Evolutionary conservation across 2,888 invertebrate species (phyloP), one percentile per base, ranked within the genome.

Genomic region (Periphyllus acericola): DNA sequence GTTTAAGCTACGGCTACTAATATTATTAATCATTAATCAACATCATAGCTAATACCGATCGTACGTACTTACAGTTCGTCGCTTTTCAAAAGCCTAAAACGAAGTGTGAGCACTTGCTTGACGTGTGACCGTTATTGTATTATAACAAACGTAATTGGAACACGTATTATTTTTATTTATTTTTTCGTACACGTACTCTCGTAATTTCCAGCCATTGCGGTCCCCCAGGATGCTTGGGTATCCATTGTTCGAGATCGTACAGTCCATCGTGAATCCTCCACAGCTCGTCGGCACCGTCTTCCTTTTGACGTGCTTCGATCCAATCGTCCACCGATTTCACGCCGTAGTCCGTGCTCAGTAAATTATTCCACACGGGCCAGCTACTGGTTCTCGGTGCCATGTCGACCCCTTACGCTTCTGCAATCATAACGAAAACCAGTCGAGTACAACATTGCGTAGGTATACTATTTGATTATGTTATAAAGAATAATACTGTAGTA

Each of bases 171-270:
- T n/a, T n/a, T n/a, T n/a, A n/a, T n/a, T n/a, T n/a, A n/a, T n/a
- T n/a, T 19, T 60, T 66, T 36, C 14, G 6, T 0, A 1, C 34
- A 71, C 89, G 14, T 84, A 90, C 92, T 91, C 90, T 90, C 6
- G 92, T 92, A 21, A 91, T 84, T 74, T 90, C 89, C 19, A 96
- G 91, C 96, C 96, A 97, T 91, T 95, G 95, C 0, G 92, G 90
- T 1, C 98, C 97, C 66, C 98, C 97, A 0, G 98, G 99, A 93
- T 99, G 99, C 78, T 92, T 93, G 6, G 94, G 92, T 9, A 96
- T 92, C 91, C 97, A 99, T 34, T 93, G 93, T 0, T 94, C 94
- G 40, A 99, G 93, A 92, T 99, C 97, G 91, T 98, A 99, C 36
- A 99, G 92, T 76, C 93, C 92, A 91, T 96, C 93, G 90, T 95